A percentile compares a stretch with the other conserved stretches of the same genome.
These are phyloP conservation scores for Bradysia coprophila DNA, from an alignment of 1,140 invertebrate species.

Conservation along the genomic window DNA sequence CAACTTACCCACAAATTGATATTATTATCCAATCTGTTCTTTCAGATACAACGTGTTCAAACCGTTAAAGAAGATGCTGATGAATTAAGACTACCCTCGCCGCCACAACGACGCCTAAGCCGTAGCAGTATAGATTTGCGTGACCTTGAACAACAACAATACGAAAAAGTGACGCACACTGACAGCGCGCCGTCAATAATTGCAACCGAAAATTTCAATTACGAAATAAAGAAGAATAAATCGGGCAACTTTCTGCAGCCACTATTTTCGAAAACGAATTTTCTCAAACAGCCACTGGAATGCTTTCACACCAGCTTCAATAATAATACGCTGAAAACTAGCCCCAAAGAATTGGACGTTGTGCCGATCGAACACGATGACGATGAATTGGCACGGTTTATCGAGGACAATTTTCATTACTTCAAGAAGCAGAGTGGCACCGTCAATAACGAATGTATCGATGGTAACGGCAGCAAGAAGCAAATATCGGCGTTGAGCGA, in stretches of 20 bases:
- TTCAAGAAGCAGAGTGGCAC: constrained; percentile 15
- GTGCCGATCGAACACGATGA: constrained; percentile 21
- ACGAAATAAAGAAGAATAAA: constrained; percentile 4
- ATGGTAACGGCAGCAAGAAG: not conserved
- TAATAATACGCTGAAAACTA: not conserved
- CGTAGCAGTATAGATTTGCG: constrained; percentile 23
- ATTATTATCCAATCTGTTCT: not conserved
- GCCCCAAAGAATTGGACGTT: constrained; percentile 9
- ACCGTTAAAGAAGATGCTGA: constrained; percentile 14
- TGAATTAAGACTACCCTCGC: constrained; percentile 21
- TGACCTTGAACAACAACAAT: constrained; percentile 22
- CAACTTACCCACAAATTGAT: too few relatives aligned
- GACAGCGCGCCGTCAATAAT: constrained; percentile 24
- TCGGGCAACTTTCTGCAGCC: constrained; percentile 1
- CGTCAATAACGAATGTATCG: not conserved
- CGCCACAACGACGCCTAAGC: constrained; percentile 20
- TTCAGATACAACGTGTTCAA: constrained; percentile 2
- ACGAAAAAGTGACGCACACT: constrained; percentile 22
- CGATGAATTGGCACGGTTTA: constrained; percentile 22
- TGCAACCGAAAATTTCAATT: constrained; percentile 16
- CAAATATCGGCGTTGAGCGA: constrained; percentile 13
- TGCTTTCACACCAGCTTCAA: not conserved
- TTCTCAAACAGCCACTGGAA: not conserved
- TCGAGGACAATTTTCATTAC: constrained; percentile 22
- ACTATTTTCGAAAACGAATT: not conserved